Conservation (phyloP, 2,888 invertebrate species). For the Autographa gamma region DNA sequence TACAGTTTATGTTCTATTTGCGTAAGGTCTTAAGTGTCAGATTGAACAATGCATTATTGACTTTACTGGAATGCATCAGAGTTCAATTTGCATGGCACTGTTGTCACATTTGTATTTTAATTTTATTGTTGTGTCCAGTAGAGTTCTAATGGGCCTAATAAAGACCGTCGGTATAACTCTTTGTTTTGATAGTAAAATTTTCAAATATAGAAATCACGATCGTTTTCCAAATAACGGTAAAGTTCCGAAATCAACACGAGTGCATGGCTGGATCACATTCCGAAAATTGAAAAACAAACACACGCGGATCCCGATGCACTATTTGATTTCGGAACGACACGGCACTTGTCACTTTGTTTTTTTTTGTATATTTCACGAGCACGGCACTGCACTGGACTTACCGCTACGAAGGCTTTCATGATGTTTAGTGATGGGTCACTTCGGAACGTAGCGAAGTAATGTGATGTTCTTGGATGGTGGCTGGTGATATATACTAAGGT, state of each 20-base stretch:
- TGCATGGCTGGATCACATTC: conserved; percentile 54
- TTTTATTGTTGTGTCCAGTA: neutral
- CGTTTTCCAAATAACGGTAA: conserved; percentile 46
- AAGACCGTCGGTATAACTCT: neutral
- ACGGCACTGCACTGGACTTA: conserved; percentile 82
- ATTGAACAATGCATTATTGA: conserved; percentile 2
- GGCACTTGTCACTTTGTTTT: conserved; percentile 77
- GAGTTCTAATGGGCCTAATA: neutral
- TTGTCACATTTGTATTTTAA: neutral
- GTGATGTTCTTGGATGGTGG: conserved; percentile 78
- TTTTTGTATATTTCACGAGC: conserved; percentile 64
- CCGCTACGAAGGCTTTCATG: conserved; percentile 89
- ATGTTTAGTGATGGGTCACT: conserved; percentile 86
- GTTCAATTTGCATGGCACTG: neutral
- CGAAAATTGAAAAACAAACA: conserved; percentile 48
- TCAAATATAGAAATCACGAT: conserved; percentile 35
- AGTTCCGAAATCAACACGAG: conserved; percentile 65
- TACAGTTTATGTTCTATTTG: neutral
- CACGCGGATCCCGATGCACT: conserved; percentile 67
- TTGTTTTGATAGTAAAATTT: neutral
- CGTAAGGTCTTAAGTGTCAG: conserved; percentile 8
- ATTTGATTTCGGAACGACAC: conserved; percentile 84
- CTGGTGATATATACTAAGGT: conserved; percentile 82
- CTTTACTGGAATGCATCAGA: conserved; percentile 20
- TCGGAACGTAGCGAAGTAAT: conserved; percentile 83